A percentile compares a stretch with the other conserved stretches of the same genome.
Evolutionary conservation across 2,797 vertebrate genomes (phyloP).

Genomic region (Parotocinclus haroldoi): DNA sequence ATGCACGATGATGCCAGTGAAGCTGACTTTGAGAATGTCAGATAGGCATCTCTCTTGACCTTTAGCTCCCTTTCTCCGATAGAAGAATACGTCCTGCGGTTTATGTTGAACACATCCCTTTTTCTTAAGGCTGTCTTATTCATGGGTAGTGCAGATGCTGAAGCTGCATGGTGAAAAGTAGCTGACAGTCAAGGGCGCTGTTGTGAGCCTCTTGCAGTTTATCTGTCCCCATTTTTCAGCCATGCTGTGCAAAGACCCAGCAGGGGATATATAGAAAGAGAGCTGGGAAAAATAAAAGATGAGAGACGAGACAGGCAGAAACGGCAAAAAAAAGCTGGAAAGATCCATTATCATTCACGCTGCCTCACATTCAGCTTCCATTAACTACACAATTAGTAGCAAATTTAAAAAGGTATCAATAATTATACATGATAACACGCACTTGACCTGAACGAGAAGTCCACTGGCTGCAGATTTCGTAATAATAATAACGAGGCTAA

Average conservation of each 20-base stretch:
- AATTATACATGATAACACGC: not conserved
- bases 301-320: not conserved
- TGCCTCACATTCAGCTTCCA: too few species aligned
- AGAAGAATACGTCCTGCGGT: constrained; percentile 10
- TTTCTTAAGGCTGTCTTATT: constrained; percentile 10
- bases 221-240: constrained; percentile 32
- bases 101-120: constrained; percentile 13
- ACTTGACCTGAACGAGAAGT: not conserved
- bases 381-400: too few species aligned
- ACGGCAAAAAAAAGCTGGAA: not conserved
- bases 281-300: constrained; percentile 1
- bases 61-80: constrained; percentile 23
- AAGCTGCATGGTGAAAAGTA: constrained; percentile 8
- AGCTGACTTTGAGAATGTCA: constrained; percentile 14
- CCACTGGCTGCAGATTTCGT: constrained; percentile 50
- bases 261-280: constrained; percentile 2
- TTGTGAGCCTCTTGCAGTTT: constrained; percentile 26
- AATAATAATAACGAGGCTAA: constrained; percentile 45
- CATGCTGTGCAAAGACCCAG: constrained; percentile 8
- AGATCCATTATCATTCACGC: not conserved
- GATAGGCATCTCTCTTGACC: constrained; percentile 23
- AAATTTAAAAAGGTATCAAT: not conserved
- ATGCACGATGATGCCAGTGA: constrained; percentile 6
- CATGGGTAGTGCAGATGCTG: constrained; percentile 11
- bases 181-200: constrained; percentile 10